Conservation (phyloP, 2,888 invertebrate species). For the Zootermopsis nevadensis region DNA sequence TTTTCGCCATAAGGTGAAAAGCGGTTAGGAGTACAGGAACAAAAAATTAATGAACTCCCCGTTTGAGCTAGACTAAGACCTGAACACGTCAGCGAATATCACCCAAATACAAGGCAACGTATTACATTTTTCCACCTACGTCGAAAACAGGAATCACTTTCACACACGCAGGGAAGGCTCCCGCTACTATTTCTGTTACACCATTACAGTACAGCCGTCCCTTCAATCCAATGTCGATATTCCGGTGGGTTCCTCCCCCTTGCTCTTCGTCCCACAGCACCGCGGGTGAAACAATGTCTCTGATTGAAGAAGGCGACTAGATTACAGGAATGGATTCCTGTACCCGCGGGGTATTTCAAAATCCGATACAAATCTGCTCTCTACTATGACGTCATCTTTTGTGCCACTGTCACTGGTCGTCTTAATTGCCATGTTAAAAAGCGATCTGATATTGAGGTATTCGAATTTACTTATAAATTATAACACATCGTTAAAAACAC, state of each 20-base stretch:
- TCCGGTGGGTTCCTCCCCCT: neutral
- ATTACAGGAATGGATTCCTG: conserved; percentile 1
- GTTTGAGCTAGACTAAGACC: no score
- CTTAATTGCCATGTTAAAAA: no score
- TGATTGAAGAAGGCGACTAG: neutral
- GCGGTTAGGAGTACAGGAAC: no score
- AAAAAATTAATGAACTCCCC: no score
- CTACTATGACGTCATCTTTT: neutral
- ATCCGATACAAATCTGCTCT: neutral
- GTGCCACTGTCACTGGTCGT: no score
- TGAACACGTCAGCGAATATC: no score
- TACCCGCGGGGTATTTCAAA: neutral
- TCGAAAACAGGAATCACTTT: neutral
- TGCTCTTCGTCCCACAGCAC: neutral
- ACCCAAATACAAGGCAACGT: neutral
- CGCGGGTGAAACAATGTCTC: conserved; percentile 15
- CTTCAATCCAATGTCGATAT: conserved; percentile 13
- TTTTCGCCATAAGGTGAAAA: no score
- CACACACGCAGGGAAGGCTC: neutral
- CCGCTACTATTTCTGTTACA: neutral
- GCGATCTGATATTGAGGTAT: no score
- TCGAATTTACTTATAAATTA: no score
- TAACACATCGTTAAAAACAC: no score
- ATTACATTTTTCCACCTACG: neutral
- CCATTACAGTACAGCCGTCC: neutral